These are phyloP conservation scores for Diarsia brunnea DNA, from an alignment of 2,888 invertebrate species.

Conservation along the genomic window DNA sequence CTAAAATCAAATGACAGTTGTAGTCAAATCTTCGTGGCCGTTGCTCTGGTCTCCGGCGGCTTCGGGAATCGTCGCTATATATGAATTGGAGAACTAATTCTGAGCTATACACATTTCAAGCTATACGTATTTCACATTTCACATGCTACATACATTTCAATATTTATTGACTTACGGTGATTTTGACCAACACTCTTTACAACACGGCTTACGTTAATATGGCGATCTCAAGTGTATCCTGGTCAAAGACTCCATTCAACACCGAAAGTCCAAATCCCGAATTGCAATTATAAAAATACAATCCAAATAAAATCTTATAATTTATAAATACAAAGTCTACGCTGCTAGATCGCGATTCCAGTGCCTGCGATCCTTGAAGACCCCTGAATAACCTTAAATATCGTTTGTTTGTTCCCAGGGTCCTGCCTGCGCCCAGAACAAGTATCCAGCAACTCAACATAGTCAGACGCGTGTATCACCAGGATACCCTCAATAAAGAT, in stretches of 20 bases:
- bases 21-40: neutral
- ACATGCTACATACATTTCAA: neutral
- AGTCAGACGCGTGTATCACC: constrained; percentile 92
- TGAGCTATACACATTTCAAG: too few species aligned
- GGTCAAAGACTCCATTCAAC: neutral
- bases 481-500: constrained; percentile 92
- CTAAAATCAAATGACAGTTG: neutral
- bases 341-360: neutral
- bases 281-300: neutral
- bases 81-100: neutral
- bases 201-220: neutral
- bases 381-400: constrained; percentile 1
- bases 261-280: neutral
- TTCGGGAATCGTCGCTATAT: neutral
- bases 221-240: neutral
- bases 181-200: neutral
- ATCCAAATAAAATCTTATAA: neutral
- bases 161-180: neutral
- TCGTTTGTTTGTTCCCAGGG: constrained; percentile 76
- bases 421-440: constrained; percentile 73
- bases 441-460: constrained; percentile 88
- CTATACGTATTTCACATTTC: too few species aligned
- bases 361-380: neutral
- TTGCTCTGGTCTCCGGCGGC: neutral
- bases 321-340: neutral